A percentile compares a stretch with the other conserved stretches of the same genome.
These are phyloP conservation scores for Drosophila phalerata DNA, from an alignment of 2,888 invertebrate species.

Conservation along the genomic window DNA sequence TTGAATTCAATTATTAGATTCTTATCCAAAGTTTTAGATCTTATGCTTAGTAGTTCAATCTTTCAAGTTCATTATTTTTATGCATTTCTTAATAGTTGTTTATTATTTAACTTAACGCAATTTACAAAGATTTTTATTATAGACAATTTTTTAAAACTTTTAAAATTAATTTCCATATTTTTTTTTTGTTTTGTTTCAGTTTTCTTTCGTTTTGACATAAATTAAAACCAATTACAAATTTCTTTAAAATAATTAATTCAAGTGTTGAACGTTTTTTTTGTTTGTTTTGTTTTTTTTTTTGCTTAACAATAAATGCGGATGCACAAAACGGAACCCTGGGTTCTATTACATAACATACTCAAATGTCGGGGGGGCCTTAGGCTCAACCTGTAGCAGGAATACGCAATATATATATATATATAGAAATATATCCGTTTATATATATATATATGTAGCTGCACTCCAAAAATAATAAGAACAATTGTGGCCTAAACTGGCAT, in stretches of 20 bases:
- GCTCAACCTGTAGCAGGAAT: slow-evolving; percentile 65
- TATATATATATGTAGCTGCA: slow-evolving; percentile 3
- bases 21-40: not conserved
- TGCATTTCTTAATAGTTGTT: slow-evolving; percentile 62
- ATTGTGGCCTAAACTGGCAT: not conserved
- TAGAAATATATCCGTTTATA: not conserved
- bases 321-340: slow-evolving; percentile 61
- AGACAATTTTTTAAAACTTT: slow-evolving; percentile 42
- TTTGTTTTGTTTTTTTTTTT: slow-evolving; percentile 35
- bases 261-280: slow-evolving; percentile 14
- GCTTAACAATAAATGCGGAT: slow-evolving; percentile 71
- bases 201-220: slow-evolving; percentile 26
- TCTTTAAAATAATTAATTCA: slow-evolving; percentile 24
- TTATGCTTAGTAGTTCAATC: not conserved
- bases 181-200: slow-evolving; percentile 21
- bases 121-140: slow-evolving; percentile 74
- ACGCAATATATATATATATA: slow-evolving; percentile 13
- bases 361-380: slow-evolving; percentile 47
- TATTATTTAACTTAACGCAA: slow-evolving; percentile 79
- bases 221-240: slow-evolving; percentile 34
- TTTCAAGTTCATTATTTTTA: not conserved
- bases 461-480: slow-evolving; percentile 4
- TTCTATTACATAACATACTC: slow-evolving; percentile 42
- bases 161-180: slow-evolving; percentile 45
- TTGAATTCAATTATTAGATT: not conserved